phyloP scores from a whole-genome alignment of 1,140 invertebrate species.

The Brachionus plicatilis region DNA sequence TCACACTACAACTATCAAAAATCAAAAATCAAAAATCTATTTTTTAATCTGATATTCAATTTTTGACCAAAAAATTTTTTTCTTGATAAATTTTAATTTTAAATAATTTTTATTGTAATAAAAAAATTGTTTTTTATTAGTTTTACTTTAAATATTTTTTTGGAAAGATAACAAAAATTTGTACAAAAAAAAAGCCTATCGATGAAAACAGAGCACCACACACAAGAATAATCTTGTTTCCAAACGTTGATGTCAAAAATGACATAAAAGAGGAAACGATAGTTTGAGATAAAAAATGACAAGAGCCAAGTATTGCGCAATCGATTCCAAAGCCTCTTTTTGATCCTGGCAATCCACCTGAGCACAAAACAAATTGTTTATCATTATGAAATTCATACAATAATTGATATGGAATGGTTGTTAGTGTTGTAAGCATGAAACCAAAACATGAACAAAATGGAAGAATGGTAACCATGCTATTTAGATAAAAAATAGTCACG shows the following conservation, averaged over 20 bases:
- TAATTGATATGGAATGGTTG: constrained; percentile 35
- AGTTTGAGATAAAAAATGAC: constrained; percentile 27
- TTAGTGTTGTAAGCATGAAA: constrained; percentile 16
- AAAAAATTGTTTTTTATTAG: neutral
- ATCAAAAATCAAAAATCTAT: no score
- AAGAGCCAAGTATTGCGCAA: constrained; percentile 14
- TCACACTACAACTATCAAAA: no score
- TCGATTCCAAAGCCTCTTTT: constrained; percentile 36
- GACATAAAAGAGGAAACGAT: constrained; percentile 16
- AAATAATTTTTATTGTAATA: neutral
- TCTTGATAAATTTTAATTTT: neutral
- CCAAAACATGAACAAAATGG: constrained; percentile 21
- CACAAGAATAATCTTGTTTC: constrained; percentile 21
- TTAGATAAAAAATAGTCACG: neutral
- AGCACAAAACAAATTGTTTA: neutral
- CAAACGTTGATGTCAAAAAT: constrained; percentile 18
- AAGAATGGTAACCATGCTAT: neutral
- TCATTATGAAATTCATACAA: constrained; percentile 40
- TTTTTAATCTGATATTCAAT: no score
- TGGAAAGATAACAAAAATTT: neutral
- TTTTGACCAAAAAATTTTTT: neutral
- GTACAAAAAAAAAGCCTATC: constrained; percentile 8
- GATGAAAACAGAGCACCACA: constrained; percentile 16
- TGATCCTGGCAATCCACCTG: neutral
- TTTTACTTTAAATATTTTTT: neutral